Percentiles rank a stretch among this genome's conserved stretches.
These are phyloP conservation scores for Siniperca chuatsi DNA, from an alignment of 2,113 vertebrate genomes.

Conservation along the genomic window DNA sequence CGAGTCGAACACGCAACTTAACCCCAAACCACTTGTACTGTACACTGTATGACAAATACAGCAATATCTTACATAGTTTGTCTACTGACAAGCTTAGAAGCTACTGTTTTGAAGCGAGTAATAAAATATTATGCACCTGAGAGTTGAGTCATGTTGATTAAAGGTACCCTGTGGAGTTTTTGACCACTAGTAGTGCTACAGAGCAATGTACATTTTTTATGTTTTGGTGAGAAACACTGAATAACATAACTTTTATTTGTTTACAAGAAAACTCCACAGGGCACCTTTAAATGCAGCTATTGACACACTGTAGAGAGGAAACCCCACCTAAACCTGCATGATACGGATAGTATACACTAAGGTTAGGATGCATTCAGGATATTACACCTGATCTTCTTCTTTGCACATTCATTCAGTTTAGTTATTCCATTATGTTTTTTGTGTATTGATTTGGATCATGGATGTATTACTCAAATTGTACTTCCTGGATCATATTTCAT, in stretches of 20 bases:
- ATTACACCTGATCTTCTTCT: not conserved
- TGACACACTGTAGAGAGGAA: not conserved
- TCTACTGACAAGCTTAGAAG: not conserved
- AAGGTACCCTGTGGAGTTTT: not conserved
- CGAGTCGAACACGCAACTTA: not conserved
- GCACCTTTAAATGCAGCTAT: not conserved
- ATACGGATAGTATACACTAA: not conserved
- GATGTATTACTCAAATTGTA: not conserved
- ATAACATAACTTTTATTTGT: not conserved
- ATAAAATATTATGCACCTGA: not conserved
- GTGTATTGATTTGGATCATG: not conserved
- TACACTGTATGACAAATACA: not conserved
- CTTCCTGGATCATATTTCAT: not conserved
- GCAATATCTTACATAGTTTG: not conserved
- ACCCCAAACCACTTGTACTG: not conserved
- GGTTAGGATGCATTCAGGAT: not conserved
- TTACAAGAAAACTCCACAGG: not conserved
- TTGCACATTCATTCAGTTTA: not conserved
- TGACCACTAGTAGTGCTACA: not conserved
- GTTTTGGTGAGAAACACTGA: not conserved
- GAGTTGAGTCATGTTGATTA: not conserved
- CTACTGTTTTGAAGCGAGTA: not conserved
- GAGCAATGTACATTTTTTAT: not conserved
- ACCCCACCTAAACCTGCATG: not conserved
- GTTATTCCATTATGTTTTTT: not conserved